phyloP scores from a whole-genome alignment of 2,797 vertebrate genomes.

The Sylvilagus floridanus region DNA sequence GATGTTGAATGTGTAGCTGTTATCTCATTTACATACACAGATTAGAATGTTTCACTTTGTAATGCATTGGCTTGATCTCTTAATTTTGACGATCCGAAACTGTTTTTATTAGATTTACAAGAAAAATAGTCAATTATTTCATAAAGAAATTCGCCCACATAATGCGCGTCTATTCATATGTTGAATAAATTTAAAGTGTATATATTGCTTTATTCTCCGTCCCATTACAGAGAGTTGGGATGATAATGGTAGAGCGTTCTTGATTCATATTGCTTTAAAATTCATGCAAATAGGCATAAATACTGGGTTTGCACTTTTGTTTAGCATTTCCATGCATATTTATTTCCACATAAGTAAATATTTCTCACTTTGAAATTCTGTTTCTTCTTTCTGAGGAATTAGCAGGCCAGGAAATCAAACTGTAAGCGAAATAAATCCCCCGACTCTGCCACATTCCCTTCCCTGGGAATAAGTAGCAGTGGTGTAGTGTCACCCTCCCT shows the following conservation, averaged over 20 bases:
- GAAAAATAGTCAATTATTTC: constrained; percentile 79
- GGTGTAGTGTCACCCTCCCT: no score
- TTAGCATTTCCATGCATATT: constrained; percentile 82
- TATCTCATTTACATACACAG: constrained; percentile 79
- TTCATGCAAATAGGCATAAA: constrained; percentile 85
- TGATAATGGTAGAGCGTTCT: constrained; percentile 81
- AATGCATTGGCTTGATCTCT: constrained; percentile 69
- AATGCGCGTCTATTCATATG: constrained; percentile 77
- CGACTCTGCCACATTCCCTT: constrained; percentile 40
- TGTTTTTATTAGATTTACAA: constrained; percentile 82
- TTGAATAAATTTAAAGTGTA: constrained; percentile 84
- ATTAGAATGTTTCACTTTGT: constrained; percentile 77
- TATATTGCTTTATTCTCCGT: constrained; percentile 83
- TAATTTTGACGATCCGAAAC: constrained; percentile 79
- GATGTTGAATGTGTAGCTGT: constrained; percentile 70
- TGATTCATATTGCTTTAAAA: constrained; percentile 87
- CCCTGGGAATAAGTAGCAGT: neutral
- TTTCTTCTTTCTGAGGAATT: constrained; percentile 76
- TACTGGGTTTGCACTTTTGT: constrained; percentile 84
- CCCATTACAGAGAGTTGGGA: constrained; percentile 76
- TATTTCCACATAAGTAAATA: constrained; percentile 79
- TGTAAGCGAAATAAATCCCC: constrained; percentile 71
- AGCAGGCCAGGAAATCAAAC: constrained; percentile 78
- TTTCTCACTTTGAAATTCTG: constrained; percentile 81
- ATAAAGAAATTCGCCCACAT: constrained; percentile 68